Base-by-base conservation (phyloP, 92 coral and sea anemone genomes). In the Paramuricea clavata region DNA sequence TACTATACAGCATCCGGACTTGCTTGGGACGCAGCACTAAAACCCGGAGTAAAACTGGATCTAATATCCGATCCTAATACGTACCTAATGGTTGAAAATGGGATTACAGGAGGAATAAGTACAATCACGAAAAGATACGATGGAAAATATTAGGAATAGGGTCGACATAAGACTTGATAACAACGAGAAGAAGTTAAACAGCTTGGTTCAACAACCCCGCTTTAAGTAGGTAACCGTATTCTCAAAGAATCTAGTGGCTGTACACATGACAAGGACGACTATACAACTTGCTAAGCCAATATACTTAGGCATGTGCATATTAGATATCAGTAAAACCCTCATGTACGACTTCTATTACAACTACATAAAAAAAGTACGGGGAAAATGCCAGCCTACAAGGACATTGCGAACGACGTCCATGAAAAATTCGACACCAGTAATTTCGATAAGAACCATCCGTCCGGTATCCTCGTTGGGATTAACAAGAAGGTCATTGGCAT, bases 391-490 rank as follows among this genome's bases (percentile, higher is more conserved):
- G n/a, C n/a, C n/a, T 75, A 75, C 60, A 12, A 3, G 6, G 94
- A 91, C 42, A 91, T 91, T 21, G 27, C 32, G 15, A 5, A 17
- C 0, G 90, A 90, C 60, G 83, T 90, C 13, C 33, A 70, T 68
- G 21, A 42, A 0, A 61, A 13, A 85, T 90, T 90, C 82, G 90
- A 86, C 22, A 86, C 88, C 50, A 74, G 85, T 34, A 68, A 90
- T 30, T 90, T 69, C 28, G 81, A 78, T 8, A 75, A 81, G 61
- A 49, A 87, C 21, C 93, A 87, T 44, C 88, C 90, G 0, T n/a
- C 64, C 5, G 79, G 90, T 0, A 90, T 90, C 1, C 31, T 25
- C 22, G 67, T 28, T 2, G 87, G 86, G 10, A 70, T 50, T 2
- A 89, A 89, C 75, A 89, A 89, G 82, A 89, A 75, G 26, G 81